A percentile compares a stretch with the other conserved stretches of the same genome.
Evolutionary conservation across 2,888 invertebrate genomes (phyloP).

Genomic region (Acleris holmiana): DNA sequence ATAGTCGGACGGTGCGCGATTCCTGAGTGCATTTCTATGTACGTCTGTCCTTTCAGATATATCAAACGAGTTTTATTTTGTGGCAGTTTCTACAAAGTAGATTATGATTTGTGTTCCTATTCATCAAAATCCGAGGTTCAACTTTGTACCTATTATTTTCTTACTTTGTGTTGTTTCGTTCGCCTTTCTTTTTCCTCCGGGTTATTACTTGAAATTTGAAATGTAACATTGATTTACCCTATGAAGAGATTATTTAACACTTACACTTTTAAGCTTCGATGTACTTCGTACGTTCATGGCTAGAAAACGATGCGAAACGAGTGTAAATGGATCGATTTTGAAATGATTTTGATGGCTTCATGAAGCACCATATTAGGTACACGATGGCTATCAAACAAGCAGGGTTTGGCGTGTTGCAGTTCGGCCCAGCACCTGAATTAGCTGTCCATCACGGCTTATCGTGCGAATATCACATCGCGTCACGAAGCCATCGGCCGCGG

Average conservation of each 20-base stretch:
- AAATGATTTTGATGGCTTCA: too few relatives aligned
- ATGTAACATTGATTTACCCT: too few relatives aligned
- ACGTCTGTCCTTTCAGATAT: slow-evolving; percentile 41
- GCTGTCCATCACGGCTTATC: slow-evolving; percentile 53
- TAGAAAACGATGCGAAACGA: too few relatives aligned
- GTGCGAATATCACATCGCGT: slow-evolving; percentile 50
- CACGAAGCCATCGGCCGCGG: slow-evolving; percentile 50
- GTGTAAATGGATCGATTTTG: too few relatives aligned
- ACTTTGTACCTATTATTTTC: neutral
- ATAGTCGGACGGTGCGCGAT: slow-evolving; percentile 58
- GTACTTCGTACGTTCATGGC: too few relatives aligned
- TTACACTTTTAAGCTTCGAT: neutral
- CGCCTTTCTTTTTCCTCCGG: too few relatives aligned
- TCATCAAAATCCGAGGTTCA: neutral
- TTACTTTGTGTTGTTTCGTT: neutral
- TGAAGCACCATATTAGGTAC: too few relatives aligned
- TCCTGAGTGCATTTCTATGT: slow-evolving; percentile 79
- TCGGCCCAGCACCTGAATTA: slow-evolving; percentile 40
- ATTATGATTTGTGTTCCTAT: slow-evolving; percentile 42
- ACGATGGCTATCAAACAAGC: slow-evolving; percentile 15
- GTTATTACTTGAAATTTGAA: too few relatives aligned
- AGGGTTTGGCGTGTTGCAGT: slow-evolving; percentile 19
- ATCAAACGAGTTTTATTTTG: slow-evolving; percentile 60
- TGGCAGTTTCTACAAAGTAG: slow-evolving; percentile 53
- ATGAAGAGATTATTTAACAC: neutral